Base-by-base conservation (phyloP, 1,140 invertebrate species). In the Frieseomelitta varia region DNA sequence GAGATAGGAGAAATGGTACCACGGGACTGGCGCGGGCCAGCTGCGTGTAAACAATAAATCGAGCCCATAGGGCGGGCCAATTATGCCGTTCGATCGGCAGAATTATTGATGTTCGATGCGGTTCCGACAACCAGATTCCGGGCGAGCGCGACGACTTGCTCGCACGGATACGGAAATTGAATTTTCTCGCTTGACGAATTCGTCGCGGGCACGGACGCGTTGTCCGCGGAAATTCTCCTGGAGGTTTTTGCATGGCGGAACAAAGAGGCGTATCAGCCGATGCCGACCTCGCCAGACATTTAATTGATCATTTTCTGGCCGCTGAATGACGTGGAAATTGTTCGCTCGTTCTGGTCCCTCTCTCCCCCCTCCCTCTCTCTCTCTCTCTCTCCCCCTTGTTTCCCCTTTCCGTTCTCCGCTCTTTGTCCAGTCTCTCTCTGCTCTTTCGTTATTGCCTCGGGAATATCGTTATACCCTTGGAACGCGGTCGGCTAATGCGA, bases 1-100 rank as follows among this genome's bases (percentile, higher is more conserved):
- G 27, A 12, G n/a, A n/a, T n/a, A 24, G 15, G 6, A n/a, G 14
- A 19, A 65, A 27, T 21, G 30, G 51, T n/a, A 61, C 58, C 58
- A n/a, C 4, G 58, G 58, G 58, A 61, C 58, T 24, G 61, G 53
- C 24, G 55, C 51, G 65, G 47, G 65, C 58, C 75, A 55, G 68
- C 63, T 30, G 67, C 58, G 85, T 78, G 81, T 85, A 87, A 90
- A 89, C 88, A 72, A 79, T 68, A 81, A 69, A 87, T 88, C 77
- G 63, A 65, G 53, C 84, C 47, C 67, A 30, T 27, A 17, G 17
- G 67, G 39, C 72, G 12, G 55, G 63, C 47, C 79, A 82, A 90
- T 90, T 90, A 89, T 87, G 85, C 79, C 30, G 73, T 53, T 51
- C 53, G 69, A 74, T 80, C 76, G 76, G 55, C 79, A 55, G 74